These are phyloP conservation scores for Phoxinus phoxinus DNA, from an alignment of 2,113 vertebrate species.

Conservation along the genomic window DNA sequence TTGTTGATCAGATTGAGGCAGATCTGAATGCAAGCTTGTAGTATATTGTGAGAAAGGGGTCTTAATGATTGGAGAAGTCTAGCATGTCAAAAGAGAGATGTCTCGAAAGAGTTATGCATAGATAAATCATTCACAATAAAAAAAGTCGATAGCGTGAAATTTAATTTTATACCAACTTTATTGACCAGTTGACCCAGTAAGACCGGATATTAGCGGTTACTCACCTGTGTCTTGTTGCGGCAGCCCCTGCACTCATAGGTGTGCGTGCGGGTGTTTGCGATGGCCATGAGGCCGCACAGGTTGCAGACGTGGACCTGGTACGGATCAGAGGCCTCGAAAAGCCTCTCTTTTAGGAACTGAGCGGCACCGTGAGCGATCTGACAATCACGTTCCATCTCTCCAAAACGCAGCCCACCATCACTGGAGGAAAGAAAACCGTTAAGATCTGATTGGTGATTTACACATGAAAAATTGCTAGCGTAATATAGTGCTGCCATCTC, in stretches of 20 bases:
- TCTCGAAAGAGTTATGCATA: neutral
- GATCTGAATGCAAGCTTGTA: no score
- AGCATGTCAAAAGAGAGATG: no score
- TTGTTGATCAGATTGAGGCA: no score
- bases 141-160: neutral
- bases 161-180: neutral
- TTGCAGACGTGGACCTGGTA: conserved; percentile 98
- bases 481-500: conserved; percentile 56
- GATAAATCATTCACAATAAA: neutral
- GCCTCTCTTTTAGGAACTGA: conserved; percentile 92
- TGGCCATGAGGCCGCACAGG: conserved; percentile 97
- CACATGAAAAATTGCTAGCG: neutral
- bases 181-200: neutral
- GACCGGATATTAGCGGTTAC: neutral
- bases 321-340: conserved; percentile 97
- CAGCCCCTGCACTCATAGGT: conserved; percentile 97
- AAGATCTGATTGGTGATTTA: neutral
- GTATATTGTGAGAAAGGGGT: no score
- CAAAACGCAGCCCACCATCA: conserved; percentile 95
- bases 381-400: conserved; percentile 98
- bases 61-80: no score
- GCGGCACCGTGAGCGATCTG: conserved; percentile 98
- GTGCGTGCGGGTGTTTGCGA: conserved; percentile 96
- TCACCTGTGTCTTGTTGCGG: conserved; percentile 96
- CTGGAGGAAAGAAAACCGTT: conserved; percentile 66